Evolutionary conservation across 2,113 vertebrate species (phyloP).

Genomic region (Epinephelus lanceolatus): DNA sequence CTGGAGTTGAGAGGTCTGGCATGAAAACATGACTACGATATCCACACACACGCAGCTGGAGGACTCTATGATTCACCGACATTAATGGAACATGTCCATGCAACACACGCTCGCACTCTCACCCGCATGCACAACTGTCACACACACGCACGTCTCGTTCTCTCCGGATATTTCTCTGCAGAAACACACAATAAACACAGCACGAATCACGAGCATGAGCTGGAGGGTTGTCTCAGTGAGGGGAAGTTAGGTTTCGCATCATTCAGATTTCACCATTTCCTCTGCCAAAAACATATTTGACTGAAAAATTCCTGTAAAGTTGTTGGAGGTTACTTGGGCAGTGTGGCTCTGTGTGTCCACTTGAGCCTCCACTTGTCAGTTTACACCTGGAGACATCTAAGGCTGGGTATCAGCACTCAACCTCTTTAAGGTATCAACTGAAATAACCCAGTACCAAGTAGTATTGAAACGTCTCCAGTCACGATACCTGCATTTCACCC

Average conservation of each 20-base stretch:
- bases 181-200: constrained; percentile 18
- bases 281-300: not conserved
- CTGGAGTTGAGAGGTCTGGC: constrained; percentile 50
- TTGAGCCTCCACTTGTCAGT: not conserved
- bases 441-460: too few species aligned
- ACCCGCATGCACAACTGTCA: not conserved
- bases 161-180: not conserved
- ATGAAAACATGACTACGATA: constrained; percentile 47
- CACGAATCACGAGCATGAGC: constrained; percentile 28
- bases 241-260: constrained; percentile 23
- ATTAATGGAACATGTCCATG: constrained; percentile 31
- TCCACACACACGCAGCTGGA: constrained; percentile 14
- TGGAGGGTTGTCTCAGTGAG: not conserved
- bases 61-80: constrained; percentile 16
- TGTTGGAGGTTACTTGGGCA: not conserved
- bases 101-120: constrained; percentile 18
- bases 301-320: not conserved
- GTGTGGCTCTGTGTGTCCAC: not conserved
- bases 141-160: not conserved
- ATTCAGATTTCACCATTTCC: constrained; percentile 27
- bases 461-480: too few species aligned
- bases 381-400: not conserved
- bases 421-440: too few species aligned
- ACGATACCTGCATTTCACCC: too few species aligned
- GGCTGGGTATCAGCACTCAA: too few species aligned